phyloP scores from a whole-genome alignment of 37 sponge, comb jelly and placozoan species.

The Aphrocallistes beatrix region DNA sequence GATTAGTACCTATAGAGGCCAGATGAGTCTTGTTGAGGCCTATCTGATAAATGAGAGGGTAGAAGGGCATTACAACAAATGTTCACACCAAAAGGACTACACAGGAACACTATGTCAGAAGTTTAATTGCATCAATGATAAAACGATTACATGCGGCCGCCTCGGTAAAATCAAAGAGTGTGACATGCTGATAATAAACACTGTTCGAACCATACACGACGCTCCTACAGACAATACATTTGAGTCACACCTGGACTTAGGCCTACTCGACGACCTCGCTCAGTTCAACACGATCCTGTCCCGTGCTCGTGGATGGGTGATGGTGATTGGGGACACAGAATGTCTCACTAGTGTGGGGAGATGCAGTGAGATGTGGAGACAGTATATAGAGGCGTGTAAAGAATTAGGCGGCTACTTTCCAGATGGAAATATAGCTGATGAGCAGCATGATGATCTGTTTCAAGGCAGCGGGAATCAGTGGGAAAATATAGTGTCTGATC shows the following conservation, averaged over 20 bases:
- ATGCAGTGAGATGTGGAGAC: not conserved
- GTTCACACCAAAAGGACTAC: no score
- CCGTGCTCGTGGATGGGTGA: not conserved
- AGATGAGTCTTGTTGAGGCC: not conserved
- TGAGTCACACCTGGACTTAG: not conserved
- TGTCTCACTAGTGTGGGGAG: not conserved
- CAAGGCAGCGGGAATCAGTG: no score
- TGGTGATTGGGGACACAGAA: not conserved
- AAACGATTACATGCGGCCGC: not conserved
- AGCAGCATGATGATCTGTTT: no score
- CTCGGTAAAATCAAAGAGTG: not conserved
- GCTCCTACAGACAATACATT: not conserved
- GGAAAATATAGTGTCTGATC: no score
- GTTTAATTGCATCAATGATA: not conserved
- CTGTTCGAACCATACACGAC: not conserved
- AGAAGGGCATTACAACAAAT: not conserved
- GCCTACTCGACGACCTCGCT: not conserved
- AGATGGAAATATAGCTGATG: no score
- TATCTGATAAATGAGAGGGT: not conserved
- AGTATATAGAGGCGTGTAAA: not conserved
- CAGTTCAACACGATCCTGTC: not conserved
- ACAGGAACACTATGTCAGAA: not conserved
- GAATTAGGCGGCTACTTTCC: not conserved
- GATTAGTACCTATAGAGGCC: not conserved
- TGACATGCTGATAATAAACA: not conserved